These are phyloP conservation scores for Laothoe populi DNA, from an alignment of 2,888 invertebrate genomes.

Conservation along the genomic window DNA sequence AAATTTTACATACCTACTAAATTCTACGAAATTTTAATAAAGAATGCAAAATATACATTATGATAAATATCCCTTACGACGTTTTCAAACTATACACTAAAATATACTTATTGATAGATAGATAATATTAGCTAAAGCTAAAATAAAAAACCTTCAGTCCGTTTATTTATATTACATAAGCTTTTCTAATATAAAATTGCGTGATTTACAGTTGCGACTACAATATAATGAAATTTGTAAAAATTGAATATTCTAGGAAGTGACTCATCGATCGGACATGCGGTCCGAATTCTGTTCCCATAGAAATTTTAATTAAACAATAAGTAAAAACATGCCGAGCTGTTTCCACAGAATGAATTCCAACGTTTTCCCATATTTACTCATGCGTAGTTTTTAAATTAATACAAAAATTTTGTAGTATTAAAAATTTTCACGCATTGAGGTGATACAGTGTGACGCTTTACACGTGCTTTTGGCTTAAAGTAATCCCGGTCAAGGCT, in stretches of 20 bases:
- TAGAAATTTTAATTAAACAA: slow-evolving; percentile 22
- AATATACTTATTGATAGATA: too few species aligned
- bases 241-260: slow-evolving; percentile 6
- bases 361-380: slow-evolving; percentile 18
- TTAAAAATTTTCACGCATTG: slow-evolving; percentile 23
- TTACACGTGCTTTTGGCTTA: not conserved
- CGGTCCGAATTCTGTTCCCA: slow-evolving; percentile 20
- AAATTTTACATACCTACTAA: too few species aligned
- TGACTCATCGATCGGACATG: slow-evolving; percentile 13
- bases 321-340: slow-evolving; percentile 14
- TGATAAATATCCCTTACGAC: too few species aligned
- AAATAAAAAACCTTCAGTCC: too few species aligned
- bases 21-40: too few species aligned
- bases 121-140: too few species aligned
- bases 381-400: slow-evolving; percentile 9
- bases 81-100: too few species aligned
- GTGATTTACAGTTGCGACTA: too few species aligned
- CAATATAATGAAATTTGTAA: too few species aligned
- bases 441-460: not conserved
- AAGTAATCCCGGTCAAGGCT: not conserved
- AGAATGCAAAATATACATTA: too few species aligned
- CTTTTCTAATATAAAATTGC: too few species aligned
- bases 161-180: too few species aligned
- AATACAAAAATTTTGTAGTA: slow-evolving; percentile 8
- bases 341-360: slow-evolving; percentile 17